phyloP scores from a whole-genome alignment of 2,113 vertebrate genomes.

The Globicephala melas region DNA sequence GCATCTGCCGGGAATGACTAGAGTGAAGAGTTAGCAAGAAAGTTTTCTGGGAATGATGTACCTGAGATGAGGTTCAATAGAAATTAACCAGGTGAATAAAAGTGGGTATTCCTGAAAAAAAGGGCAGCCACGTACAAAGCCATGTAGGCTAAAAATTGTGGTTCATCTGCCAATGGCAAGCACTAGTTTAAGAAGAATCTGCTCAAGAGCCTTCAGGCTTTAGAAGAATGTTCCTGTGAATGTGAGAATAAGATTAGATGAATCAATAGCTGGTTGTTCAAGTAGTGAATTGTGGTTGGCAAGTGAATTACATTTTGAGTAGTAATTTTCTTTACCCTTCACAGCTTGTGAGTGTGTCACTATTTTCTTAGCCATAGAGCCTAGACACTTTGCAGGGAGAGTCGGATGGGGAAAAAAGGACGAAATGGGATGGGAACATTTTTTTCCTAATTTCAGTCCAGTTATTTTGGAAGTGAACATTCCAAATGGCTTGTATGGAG shows the following conservation, averaged over 20 bases:
- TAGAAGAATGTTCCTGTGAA: constrained; percentile 9
- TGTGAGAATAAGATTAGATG: constrained; percentile 4
- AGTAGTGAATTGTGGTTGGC: not conserved
- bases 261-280: not conserved
- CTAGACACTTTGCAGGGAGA: not conserved
- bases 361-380: constrained; percentile 23
- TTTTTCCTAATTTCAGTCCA: constrained; percentile 33
- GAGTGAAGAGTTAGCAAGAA: not conserved
- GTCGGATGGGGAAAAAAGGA: not conserved
- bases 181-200: not conserved
- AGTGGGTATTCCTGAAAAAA: not conserved
- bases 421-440: not conserved
- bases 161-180: not conserved
- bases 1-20: not conserved
- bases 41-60: not conserved
- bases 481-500: not conserved
- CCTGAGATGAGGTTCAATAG: not conserved
- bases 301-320: not conserved
- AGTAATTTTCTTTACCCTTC: constrained; percentile 41
- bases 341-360: not conserved
- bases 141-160: not conserved
- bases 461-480: constrained; percentile 18
- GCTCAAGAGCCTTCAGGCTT: not conserved
- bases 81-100: not conserved
- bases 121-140: not conserved